Evolutionary conservation across 2,113 vertebrate species (phyloP), one percentile per base, ranked within the genome.

Genomic region (Tetraodon nigroviridis): DNA sequence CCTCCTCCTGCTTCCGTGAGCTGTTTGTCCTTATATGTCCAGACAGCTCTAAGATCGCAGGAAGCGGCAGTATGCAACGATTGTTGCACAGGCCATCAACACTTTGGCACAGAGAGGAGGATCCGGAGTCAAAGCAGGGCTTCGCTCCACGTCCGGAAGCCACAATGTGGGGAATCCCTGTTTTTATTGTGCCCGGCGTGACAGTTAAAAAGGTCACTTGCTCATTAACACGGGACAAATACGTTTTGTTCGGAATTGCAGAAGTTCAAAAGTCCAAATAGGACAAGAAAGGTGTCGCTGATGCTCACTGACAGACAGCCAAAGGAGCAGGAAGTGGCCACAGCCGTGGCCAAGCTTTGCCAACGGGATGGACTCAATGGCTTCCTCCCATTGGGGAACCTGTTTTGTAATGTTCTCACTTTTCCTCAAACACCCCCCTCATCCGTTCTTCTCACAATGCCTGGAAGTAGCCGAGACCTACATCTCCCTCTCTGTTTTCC

Each of bases 391-490:
- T 89, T 91, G 82, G 81, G 81, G 58, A 83, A 84, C 83, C 83
- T 79, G 81, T 88, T 90, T 84, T 83, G 85, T 89, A 88, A 90
- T 89, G 87, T 85, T 90, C 86, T 89, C 88, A 89, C 89, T 90
- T 90, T 90, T 90, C 84, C 89, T 88, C 69, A 79, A 72, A 70
- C 84, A 8, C 69, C 84, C 81, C 68, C 75, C 64, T 74, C 83
- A 84, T 84, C 89, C 86, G 90, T 84, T 84, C 54, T 51, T 88
- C 80, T 85, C 55, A 94, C 93, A 92, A 91, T 90, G 75, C 90
- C 90, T 87, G 86, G 90, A 89, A 85, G 85, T 86, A 58, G 86
- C 88, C 67, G 75, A 90, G 89, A 90, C 87, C 86, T 49, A 84
- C 83, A 88, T 85, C 82, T 86, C 82, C 78, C 71, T 81, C 82